A percentile compares a stretch with the other conserved stretches of the same genome.
phyloP scores from a whole-genome alignment of 1,140 invertebrate species.

The Saccostrea cuccullata region DNA sequence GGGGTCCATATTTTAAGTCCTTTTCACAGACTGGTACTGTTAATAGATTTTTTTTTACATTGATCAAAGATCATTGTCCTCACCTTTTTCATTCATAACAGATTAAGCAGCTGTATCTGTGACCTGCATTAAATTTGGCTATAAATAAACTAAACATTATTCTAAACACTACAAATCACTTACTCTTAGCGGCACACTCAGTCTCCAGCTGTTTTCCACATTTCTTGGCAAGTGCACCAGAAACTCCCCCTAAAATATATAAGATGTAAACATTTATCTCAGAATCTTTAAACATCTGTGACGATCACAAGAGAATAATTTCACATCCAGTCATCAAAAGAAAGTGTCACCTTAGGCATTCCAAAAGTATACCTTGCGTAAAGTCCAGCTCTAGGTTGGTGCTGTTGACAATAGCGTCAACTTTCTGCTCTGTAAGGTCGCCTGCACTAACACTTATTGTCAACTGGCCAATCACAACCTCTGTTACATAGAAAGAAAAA shows the following conservation, averaged over 20 bases:
- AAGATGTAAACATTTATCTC: neutral
- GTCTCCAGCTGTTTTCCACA: conserved; percentile 4
- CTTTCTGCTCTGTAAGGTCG: conserved; percentile 35
- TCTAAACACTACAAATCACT: neutral
- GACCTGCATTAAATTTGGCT: too few species aligned
- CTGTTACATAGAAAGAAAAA: neutral
- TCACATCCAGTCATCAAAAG: too few species aligned
- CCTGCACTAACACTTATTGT: conserved; percentile 29
- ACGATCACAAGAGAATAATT: too few species aligned
- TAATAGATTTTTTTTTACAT: too few species aligned
- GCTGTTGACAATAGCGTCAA: conserved; percentile 47
- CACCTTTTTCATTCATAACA: too few species aligned
- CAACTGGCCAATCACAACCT: conserved; percentile 33
- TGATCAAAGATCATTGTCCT: too few species aligned
- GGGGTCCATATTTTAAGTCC: too few species aligned
- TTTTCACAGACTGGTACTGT: too few species aligned
- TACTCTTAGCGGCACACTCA: conserved; percentile 17
- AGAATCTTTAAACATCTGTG: too few species aligned
- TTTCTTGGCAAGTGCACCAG: conserved; percentile 6
- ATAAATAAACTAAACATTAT: too few species aligned
- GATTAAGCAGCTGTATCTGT: too few species aligned
- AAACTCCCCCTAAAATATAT: conserved; percentile 13
- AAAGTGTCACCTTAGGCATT: neutral
- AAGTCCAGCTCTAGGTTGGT: conserved; percentile 46
- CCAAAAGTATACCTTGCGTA: conserved; percentile 14